Evolutionary conservation across 1,140 invertebrate genomes (phyloP).

Genomic region (Ephestia elutella): DNA sequence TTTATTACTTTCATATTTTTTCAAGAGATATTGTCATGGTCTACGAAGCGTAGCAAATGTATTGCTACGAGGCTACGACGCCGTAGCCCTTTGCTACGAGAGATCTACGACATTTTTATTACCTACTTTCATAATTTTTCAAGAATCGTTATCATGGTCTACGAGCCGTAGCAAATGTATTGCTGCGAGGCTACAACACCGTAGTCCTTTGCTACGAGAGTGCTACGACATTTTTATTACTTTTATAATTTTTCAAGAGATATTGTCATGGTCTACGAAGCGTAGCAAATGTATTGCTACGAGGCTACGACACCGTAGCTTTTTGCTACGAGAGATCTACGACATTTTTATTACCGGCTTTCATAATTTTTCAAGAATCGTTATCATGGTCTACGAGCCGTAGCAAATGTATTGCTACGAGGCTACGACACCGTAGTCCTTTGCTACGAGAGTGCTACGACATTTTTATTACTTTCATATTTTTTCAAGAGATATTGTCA

Average conservation of each 20-base stretch:
- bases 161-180: too few species aligned
- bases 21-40: background rate
- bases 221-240: background rate
- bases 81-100: too few species aligned
- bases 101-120: background rate
- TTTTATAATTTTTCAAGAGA: background rate
- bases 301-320: background rate
- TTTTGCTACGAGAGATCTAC: slow-evolving; percentile 19
- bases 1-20: background rate
- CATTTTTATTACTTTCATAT: background rate
- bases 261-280: slow-evolving; percentile 10
- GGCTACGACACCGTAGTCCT: background rate
- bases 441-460: slow-evolving; percentile 11
- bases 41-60: too few species aligned
- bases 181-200: too few species aligned
- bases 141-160: too few species aligned
- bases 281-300: slow-evolving; percentile 15
- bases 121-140: background rate
- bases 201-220: too few species aligned
- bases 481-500: background rate
- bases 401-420: slow-evolving; percentile 10
- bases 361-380: too few species aligned
- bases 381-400: slow-evolving; percentile 21
- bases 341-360: too few species aligned
- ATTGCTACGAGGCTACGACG: too few species aligned